These are phyloP conservation scores for Recurvirostra avosetta DNA, from an alignment of 2,113 vertebrate species.

Conservation along the genomic window DNA sequence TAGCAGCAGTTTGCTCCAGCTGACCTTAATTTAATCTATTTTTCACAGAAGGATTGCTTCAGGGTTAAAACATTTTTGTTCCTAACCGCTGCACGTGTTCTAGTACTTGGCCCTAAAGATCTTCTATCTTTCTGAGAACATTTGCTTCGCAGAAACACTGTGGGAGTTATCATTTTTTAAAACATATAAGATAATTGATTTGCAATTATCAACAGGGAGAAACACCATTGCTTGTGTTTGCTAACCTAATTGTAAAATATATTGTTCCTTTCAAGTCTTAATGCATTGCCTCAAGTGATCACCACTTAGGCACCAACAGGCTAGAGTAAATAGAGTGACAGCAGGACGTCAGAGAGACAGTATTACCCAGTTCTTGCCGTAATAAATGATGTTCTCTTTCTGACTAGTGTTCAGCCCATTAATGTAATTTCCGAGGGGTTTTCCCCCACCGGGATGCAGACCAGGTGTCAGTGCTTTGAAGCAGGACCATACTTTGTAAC, in stretches of 20 bases:
- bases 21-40: slow-evolving; percentile 63
- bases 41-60: slow-evolving; percentile 49
- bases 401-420: not conserved
- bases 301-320: slow-evolving; percentile 46
- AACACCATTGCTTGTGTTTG: slow-evolving; percentile 48
- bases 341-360: slow-evolving; percentile 39
- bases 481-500: not conserved
- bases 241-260: slow-evolving; percentile 72
- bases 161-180: slow-evolving; percentile 52
- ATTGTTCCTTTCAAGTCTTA: slow-evolving; percentile 68
- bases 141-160: not conserved
- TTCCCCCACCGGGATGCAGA: not conserved
- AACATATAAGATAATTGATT: slow-evolving; percentile 71
- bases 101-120: slow-evolving; percentile 11
- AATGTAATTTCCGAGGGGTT: not conserved
- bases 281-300: slow-evolving; percentile 63
- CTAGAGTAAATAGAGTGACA: slow-evolving; percentile 58
- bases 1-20: slow-evolving; percentile 50
- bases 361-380: not conserved
- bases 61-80: slow-evolving; percentile 39
- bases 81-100: slow-evolving; percentile 21
- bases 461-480: not conserved
- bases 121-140: not conserved
- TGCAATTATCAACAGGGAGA: slow-evolving; percentile 67
- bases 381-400: not conserved